These are phyloP conservation scores for Gastrophysa polygoni DNA, from an alignment of 2,888 invertebrate species.

Conservation along the genomic window DNA sequence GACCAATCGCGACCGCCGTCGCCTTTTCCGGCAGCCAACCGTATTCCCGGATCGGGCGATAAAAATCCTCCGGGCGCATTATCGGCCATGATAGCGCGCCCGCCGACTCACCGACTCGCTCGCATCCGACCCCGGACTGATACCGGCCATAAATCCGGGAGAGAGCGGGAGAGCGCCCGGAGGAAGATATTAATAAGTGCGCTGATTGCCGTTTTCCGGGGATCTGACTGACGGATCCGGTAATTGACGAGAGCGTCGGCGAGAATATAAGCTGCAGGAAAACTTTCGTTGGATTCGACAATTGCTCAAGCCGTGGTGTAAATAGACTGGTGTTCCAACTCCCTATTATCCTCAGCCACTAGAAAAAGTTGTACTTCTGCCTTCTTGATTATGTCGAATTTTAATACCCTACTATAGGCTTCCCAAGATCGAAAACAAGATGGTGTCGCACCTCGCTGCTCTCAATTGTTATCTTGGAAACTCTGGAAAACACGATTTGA, in stretches of 20 bases:
- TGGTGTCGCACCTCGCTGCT: too few species aligned
- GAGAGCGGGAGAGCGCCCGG: slow-evolving; percentile 33
- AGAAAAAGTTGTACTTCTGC: too few species aligned
- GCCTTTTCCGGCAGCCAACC: slow-evolving; percentile 58
- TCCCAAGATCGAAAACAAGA: too few species aligned
- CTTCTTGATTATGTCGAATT: too few species aligned
- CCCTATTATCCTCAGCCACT: too few species aligned
- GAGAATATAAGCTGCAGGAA: too few species aligned
- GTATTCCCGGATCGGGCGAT: slow-evolving; percentile 59
- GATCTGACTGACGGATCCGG: slow-evolving; percentile 7
- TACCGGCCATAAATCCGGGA: slow-evolving; percentile 56
- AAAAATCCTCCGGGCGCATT: slow-evolving; percentile 60
- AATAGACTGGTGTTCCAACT: too few species aligned
- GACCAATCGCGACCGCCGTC: slow-evolving; percentile 58
- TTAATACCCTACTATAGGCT: too few species aligned
- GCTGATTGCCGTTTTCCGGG: slow-evolving; percentile 36
- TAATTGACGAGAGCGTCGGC: not conserved
- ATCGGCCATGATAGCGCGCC: slow-evolving; percentile 60
- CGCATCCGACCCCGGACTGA: slow-evolving; percentile 33
- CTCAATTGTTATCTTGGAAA: too few species aligned
- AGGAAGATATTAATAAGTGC: slow-evolving; percentile 48
- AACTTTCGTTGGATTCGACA: too few species aligned
- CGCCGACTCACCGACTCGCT: slow-evolving; percentile 47
- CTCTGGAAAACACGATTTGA: too few species aligned
- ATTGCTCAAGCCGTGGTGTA: too few species aligned